These are phyloP conservation scores for Dexiosoma caninum DNA, from an alignment of 2,888 invertebrate genomes.

Conservation along the genomic window DNA sequence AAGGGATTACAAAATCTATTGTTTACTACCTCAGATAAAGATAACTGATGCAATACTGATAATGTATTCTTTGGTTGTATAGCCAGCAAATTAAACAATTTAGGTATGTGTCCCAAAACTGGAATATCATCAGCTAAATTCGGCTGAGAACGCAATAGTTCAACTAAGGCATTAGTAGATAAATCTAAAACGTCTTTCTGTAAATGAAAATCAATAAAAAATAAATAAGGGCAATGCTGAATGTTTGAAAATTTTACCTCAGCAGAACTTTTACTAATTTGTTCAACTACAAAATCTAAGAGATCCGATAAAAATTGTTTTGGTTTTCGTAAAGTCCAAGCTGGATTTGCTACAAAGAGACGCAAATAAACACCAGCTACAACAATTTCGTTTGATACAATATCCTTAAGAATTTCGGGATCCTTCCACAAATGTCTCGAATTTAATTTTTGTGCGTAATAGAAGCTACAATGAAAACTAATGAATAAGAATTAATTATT, in stretches of 20 bases:
- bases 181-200: conserved; percentile 87
- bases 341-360: conserved; percentile 96
- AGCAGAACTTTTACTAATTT: conserved; percentile 85
- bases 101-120: conserved; percentile 91
- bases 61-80: conserved; percentile 88
- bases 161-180: conserved; percentile 90
- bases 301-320: conserved; percentile 96
- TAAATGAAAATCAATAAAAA: neutral
- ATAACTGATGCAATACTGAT: conserved; percentile 91
- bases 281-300: conserved; percentile 89
- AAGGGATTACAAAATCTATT: too few species aligned
- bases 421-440: conserved; percentile 84
- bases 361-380: conserved; percentile 98
- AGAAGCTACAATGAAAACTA: conserved; percentile 80
- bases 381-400: conserved; percentile 88
- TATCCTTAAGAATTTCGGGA: conserved; percentile 82
- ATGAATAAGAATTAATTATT: neutral
- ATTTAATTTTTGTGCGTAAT: conserved; percentile 85
- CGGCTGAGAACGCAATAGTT: conserved; percentile 91
- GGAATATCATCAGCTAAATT: conserved; percentile 92
- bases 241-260: conserved; percentile 80
- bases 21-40: conserved; percentile 85
- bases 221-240: neutral
- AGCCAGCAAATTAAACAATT: conserved; percentile 86
- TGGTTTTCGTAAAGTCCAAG: conserved; percentile 96